Evolutionary conservation across 2,113 vertebrate species (phyloP).

Genomic region (Erythrocercus mccallii): DNA sequence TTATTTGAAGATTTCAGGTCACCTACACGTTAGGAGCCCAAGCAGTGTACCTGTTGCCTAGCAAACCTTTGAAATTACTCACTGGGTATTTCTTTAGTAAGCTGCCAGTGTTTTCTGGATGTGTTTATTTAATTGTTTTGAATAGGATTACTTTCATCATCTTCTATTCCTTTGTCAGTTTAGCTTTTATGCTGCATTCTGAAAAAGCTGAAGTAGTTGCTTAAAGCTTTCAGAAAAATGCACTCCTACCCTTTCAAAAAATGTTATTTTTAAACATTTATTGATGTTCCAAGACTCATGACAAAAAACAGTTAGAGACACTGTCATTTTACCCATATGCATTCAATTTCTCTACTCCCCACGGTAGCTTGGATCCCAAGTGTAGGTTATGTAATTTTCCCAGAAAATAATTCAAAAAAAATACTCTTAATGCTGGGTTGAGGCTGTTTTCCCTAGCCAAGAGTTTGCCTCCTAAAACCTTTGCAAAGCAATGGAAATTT

Average conservation of each 20-base stretch:
- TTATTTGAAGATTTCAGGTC: background rate
- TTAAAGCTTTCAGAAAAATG: background rate
- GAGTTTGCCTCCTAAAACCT: background rate
- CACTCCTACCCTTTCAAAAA: background rate
- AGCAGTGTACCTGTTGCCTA: background rate
- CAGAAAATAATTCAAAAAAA: background rate
- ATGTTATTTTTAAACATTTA: background rate
- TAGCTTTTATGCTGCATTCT: background rate
- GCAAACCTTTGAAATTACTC: background rate
- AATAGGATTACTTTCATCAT: background rate
- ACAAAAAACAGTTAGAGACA: conserved; percentile 7
- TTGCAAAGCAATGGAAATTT: background rate
- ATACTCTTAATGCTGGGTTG: background rate
- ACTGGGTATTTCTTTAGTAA: background rate
- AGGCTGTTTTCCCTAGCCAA: background rate
- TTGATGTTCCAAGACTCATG: background rate
- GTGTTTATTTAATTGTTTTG: background rate
- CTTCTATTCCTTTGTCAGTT: background rate
- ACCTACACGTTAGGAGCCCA: background rate
- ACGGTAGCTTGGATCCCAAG: background rate
- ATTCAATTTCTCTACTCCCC: background rate
- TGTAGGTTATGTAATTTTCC: background rate
- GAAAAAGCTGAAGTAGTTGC: background rate
- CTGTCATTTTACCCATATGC: background rate
- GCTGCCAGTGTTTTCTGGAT: background rate